Conservation (phyloP, 1,140 invertebrate genomes). For the Calosoma granatense region DNA sequence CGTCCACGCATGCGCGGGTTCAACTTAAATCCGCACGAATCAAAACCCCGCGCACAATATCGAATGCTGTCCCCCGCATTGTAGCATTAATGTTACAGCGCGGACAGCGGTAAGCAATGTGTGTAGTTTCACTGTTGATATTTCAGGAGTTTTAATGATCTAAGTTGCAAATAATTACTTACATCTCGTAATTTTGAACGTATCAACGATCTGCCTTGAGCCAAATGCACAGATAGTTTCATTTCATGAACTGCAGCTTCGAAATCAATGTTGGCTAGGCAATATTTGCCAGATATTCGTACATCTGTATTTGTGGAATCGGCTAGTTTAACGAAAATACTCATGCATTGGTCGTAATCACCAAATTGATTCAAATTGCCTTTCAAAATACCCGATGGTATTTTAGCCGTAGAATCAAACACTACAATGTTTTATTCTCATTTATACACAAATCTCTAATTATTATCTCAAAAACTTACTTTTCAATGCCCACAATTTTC, state of each 20-base stretch:
- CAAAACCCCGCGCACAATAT: neutral
- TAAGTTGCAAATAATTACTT: slow-evolving; percentile 32
- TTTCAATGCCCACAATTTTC: slow-evolving; percentile 58
- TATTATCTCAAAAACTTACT: slow-evolving; percentile 50
- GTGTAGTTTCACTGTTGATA: no score
- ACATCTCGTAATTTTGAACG: slow-evolving; percentile 51
- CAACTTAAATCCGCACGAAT: neutral
- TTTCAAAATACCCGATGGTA: slow-evolving; percentile 47
- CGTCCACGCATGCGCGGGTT: no score
- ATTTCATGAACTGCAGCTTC: slow-evolving; percentile 41
- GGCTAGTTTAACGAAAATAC: neutral
- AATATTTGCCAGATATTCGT: slow-evolving; percentile 56
- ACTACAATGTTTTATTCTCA: slow-evolving; percentile 39
- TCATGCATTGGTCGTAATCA: slow-evolving; percentile 49
- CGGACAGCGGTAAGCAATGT: no score
- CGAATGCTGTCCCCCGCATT: no score
- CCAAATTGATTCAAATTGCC: slow-evolving; percentile 53
- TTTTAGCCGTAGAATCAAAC: slow-evolving; percentile 49
- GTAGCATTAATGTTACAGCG: no score
- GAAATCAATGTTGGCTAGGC: slow-evolving; percentile 51
- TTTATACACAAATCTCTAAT: no score
- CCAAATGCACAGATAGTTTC: slow-evolving; percentile 46
- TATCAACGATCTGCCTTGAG: slow-evolving; percentile 48
- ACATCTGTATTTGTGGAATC: slow-evolving; percentile 24
- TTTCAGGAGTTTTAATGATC: no score